Evolutionary conservation across 1,140 invertebrate genomes (phyloP).

Genomic region (Dinoponera quadriceps): DNA sequence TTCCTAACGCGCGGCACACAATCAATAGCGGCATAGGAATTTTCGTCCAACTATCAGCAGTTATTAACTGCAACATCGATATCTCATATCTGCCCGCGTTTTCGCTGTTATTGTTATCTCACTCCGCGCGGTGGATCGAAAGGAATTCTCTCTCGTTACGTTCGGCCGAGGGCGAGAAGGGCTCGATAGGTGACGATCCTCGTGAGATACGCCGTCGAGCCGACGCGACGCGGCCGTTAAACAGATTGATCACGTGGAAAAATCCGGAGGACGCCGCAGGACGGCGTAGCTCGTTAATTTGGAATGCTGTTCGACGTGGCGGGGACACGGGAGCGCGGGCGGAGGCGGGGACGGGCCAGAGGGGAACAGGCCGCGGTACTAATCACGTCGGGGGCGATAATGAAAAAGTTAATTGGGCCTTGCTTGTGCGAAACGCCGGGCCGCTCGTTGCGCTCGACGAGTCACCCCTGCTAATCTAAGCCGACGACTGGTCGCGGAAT

Average conservation of each 20-base stretch:
- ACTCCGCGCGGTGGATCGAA: too few species aligned
- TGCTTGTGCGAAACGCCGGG: conserved; percentile 54
- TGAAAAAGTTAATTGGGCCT: conserved; percentile 72
- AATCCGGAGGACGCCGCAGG: conserved; percentile 25
- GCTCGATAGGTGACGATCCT: neutral
- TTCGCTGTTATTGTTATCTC: too few species aligned
- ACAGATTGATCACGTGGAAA: conserved; percentile 42
- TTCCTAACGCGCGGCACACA: too few species aligned
- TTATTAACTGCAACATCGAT: too few species aligned
- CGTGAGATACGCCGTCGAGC: conserved; percentile 7
- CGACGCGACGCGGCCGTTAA: conserved; percentile 21
- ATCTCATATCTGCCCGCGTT: too few species aligned
- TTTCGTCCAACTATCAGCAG: too few species aligned
- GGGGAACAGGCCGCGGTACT: conserved; percentile 37
- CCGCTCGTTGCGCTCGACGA: conserved; percentile 33
- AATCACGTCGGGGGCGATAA: conserved; percentile 56
- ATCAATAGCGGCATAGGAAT: too few species aligned
- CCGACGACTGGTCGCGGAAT: neutral
- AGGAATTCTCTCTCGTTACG: too few species aligned
- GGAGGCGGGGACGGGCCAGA: too few species aligned
- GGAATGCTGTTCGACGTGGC: conserved; percentile 39
- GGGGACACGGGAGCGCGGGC: conserved; percentile 3
- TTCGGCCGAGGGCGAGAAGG: too few species aligned
- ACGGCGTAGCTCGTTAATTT: conserved; percentile 64
- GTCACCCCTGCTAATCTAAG: conserved; percentile 5